These are phyloP conservation scores for Germaria angustata DNA, from an alignment of 2,888 invertebrate species.

Conservation along the genomic window DNA sequence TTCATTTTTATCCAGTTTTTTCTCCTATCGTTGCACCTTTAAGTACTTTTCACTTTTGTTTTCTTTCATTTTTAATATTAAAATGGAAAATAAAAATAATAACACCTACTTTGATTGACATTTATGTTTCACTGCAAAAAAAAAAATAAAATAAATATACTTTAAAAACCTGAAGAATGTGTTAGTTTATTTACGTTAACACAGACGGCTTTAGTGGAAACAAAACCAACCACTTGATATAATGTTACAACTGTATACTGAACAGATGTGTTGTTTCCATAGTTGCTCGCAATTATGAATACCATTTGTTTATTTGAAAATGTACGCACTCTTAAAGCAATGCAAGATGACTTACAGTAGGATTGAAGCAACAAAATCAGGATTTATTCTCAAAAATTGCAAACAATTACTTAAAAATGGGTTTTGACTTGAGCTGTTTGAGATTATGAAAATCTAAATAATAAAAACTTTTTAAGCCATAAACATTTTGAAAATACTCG, in stretches of 20 bases:
- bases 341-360: too few relatives aligned
- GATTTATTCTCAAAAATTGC: too few relatives aligned
- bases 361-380: too few relatives aligned
- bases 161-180: neutral
- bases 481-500: too few relatives aligned
- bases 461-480: too few relatives aligned
- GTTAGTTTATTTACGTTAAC: neutral
- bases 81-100: conserved; percentile 62
- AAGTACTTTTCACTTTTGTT: conserved; percentile 21
- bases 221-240: conserved; percentile 65
- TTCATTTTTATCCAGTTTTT: neutral
- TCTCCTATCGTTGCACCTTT: conserved; percentile 43
- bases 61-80: conserved; percentile 39
- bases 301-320: conserved; percentile 9
- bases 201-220: conserved; percentile 14
- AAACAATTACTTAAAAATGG: too few relatives aligned
- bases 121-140: conserved; percentile 45
- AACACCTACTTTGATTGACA: conserved; percentile 67
- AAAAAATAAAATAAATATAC: conserved; percentile 21
- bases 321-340: conserved; percentile 37
- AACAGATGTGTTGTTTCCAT: conserved; percentile 28
- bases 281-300: conserved; percentile 1
- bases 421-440: too few relatives aligned
- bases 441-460: too few relatives aligned
- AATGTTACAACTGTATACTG: conserved; percentile 55